Conservation (phyloP, 1,140 invertebrate species). For the Atta texana region DNA sequence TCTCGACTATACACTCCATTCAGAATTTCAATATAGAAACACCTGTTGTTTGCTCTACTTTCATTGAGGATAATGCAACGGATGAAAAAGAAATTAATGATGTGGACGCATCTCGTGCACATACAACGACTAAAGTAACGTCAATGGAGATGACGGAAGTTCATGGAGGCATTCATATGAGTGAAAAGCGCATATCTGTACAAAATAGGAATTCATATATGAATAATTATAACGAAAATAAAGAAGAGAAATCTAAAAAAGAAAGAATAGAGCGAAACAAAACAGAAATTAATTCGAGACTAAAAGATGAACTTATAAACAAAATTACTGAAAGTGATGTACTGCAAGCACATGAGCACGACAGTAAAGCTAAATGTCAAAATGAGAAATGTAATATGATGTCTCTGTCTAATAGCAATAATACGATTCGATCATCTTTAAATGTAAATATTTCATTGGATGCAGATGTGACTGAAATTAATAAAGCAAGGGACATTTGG, state of each 20-base stretch:
- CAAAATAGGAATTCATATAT: neutral
- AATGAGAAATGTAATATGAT: neutral
- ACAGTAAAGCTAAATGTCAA: neutral
- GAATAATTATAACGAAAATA: neutral
- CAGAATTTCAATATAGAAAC: slow-evolving; percentile 48
- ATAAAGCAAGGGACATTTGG: neutral
- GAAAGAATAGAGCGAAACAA: neutral
- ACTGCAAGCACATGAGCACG: neutral
- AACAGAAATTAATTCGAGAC: neutral
- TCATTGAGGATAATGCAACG: slow-evolving; percentile 61
- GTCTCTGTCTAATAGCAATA: neutral
- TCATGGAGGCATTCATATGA: neutral
- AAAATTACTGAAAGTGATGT: neutral
- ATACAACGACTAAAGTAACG: slow-evolving; percentile 36
- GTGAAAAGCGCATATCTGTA: neutral
- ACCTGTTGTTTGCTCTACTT: slow-evolving; percentile 77
- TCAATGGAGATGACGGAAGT: slow-evolving; percentile 58
- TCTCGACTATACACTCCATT: neutral
- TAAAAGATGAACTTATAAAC: neutral
- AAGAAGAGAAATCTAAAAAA: neutral
- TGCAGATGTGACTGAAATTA: slow-evolving; percentile 6
- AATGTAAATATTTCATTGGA: slow-evolving; percentile 79
- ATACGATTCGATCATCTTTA: slow-evolving; percentile 71
- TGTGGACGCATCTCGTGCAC: neutral
- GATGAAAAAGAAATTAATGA: neutral